A percentile compares a stretch with the other conserved stretches of the same genome.
Evolutionary conservation across 1,140 invertebrate genomes (phyloP).

Genomic region (Cydia strobilella): DNA sequence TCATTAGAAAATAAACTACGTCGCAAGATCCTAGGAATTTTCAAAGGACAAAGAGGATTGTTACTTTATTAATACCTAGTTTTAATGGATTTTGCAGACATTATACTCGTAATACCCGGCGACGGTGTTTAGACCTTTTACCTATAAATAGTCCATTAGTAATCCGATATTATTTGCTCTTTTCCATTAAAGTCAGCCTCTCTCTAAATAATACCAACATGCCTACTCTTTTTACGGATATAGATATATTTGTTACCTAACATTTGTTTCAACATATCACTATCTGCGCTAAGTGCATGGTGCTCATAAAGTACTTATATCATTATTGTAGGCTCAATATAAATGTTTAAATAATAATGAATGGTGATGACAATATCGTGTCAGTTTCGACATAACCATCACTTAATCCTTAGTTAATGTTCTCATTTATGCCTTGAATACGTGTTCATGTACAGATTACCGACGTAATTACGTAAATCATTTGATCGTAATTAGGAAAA

Average conservation of each 20-base stretch:
- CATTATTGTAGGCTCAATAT: no score
- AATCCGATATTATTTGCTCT: not conserved
- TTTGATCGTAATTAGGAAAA: not conserved
- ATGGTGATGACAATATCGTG: not conserved
- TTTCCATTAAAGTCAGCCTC: not conserved
- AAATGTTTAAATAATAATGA: not conserved
- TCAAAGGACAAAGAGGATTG: not conserved
- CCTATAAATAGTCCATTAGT: conserved; percentile 7
- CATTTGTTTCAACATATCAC: no score
- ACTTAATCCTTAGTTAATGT: no score
- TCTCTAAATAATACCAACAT: not conserved
- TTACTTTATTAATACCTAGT: not conserved
- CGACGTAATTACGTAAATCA: not conserved
- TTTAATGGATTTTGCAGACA: not conserved
- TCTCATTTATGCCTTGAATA: not conserved
- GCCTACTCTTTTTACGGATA: not conserved
- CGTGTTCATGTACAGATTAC: not conserved
- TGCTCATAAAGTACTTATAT: no score
- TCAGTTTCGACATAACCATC: no score
- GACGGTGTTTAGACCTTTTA: not conserved
- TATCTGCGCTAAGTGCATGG: no score
- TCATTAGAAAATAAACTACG: not conserved
- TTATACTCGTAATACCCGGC: not conserved
- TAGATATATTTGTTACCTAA: no score
- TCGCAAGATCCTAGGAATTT: not conserved